Base-by-base conservation (phyloP, 2,888 invertebrate species). In the Epinotia brunnichana region DNA sequence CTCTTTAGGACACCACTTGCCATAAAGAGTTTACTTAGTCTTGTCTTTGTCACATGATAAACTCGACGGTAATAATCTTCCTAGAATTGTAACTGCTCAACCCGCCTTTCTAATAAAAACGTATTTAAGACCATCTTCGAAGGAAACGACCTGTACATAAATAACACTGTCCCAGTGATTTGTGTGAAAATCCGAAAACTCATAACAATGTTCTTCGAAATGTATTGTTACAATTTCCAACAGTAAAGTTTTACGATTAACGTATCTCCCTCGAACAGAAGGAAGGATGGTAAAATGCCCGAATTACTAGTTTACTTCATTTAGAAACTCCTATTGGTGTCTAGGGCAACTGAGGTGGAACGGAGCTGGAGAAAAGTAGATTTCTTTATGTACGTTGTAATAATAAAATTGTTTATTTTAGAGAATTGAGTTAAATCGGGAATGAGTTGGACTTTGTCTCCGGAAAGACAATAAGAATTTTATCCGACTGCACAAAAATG, bases 391-490 rank as follows among this genome's bases (percentile, higher is more conserved):
- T 68, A 51, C 56, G 61, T 51, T 73, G 68, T 72, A 72, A 68
- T 72, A 72, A 73, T 73, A 73, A 62, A 73, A 73, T 73, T 73
- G 72, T 73, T 73, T 73, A 73, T 73, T 73, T 73, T 72, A 67
- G 61, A 54, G 72, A 68, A 68, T 72, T 57, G 62, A 68, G 72
- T 73, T 73, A 57, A 62, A 73, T 62, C 67, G 72, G 62, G 48
- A 72, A 61, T 67, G 61, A 66, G 61, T 54, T 67, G 60, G 39
- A 54, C 61, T 35, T 61, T 56, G 53, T 29, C 35, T 19, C 48
- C n/a, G 19, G 53, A 21, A 53, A 53, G 54, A 44, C 62, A 53
- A 57, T 66, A 64, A 3, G 53, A 29, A 21, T 56, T 48, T 61
- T 67, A 17, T 54, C 54, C 24, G 5, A 66, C 41, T 41, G 66